Evolutionary conservation across 2,888 invertebrate genomes (phyloP).

Genomic region (Lasioglossum villosulum): DNA sequence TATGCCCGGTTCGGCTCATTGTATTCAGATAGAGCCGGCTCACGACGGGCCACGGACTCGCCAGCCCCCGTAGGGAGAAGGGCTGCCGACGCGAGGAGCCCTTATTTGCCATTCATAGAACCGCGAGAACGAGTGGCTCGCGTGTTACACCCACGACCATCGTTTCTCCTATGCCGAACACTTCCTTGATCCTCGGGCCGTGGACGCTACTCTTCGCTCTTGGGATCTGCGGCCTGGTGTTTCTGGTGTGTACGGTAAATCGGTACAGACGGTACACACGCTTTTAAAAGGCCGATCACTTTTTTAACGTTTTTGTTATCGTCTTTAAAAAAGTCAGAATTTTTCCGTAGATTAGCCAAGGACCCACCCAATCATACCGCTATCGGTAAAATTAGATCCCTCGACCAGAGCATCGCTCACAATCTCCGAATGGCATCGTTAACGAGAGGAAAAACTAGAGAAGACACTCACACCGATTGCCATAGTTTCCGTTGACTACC

Average conservation of each 20-base stretch:
- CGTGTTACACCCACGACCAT: slow-evolving; percentile 72
- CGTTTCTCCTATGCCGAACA: slow-evolving; percentile 37
- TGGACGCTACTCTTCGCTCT: too few species aligned
- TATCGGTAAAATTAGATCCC: neutral
- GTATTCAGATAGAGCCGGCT: slow-evolving; percentile 79
- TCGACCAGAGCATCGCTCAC: neutral
- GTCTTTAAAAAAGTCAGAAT: neutral
- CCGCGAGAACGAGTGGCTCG: slow-evolving; percentile 57
- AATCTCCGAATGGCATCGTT: neutral
- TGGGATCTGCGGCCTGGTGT: slow-evolving; percentile 11
- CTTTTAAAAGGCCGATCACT: too few species aligned
- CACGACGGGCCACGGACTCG: slow-evolving; percentile 39
- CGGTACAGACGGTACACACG: too few species aligned
- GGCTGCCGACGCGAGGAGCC: slow-evolving; percentile 50
- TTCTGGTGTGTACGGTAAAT: neutral
- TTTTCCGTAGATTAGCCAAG: neutral
- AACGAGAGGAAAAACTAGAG: neutral
- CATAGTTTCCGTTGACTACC: neutral
- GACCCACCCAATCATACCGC: neutral
- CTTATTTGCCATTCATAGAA: slow-evolving; percentile 81
- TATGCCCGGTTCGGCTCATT: slow-evolving; percentile 76
- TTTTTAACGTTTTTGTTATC: too few species aligned
- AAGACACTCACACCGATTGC: neutral
- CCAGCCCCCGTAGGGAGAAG: slow-evolving; percentile 5
- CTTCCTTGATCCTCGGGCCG: slow-evolving; percentile 34